Evolutionary conservation across 2,113 vertebrate genomes (phyloP), one percentile per base, ranked within the genome.

Genomic region (Tragelaphus strepsiceros): DNA sequence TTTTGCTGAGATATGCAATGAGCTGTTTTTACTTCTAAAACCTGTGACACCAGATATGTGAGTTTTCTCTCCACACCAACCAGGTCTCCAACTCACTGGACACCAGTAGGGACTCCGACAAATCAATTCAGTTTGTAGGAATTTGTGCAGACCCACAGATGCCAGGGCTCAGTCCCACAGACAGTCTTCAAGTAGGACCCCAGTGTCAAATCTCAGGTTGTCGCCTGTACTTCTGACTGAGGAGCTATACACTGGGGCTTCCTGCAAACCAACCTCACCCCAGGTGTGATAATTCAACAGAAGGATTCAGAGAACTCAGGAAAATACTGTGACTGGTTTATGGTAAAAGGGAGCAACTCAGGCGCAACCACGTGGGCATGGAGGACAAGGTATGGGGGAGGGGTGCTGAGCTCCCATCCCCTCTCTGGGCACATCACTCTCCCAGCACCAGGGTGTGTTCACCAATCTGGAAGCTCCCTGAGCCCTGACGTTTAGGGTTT

Each of bases 401-500:
- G 77, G 24, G 26, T 21, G 16, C 16, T 14, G 49, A 13, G 87
- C n/a, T 8, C 11, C 46, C 15, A 19, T 6, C 13, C 21, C 15
- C 22, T 53, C 5, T 67, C 46, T 51, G 14, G 86, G 28, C 16
- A 21, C 11, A 16, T 59, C 10, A 28, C 4, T 7, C 3, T 53
- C 58, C 58, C 62, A 35, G 61, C 15, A 4, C 30, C 30, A 49
- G 1, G 1, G 1, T 43, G 2, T 17, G 15, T 11, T 74, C 22
- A 24, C 80, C 14, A 28, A 0, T 62, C 19, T 7, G 49, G n/a
- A 51, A 49, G 43, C 56, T 64, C 49, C 74, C 28, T 12, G 19
- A 19, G 32, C 49, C n/a, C 74, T 10, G 2, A 22, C 0, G 0
- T 19, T 80, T 8, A 17, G 26, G 46, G 3, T 46, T 58, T 49